Evolutionary conservation across 2,888 invertebrate genomes (phyloP), one percentile per base, ranked within the genome.

Genomic region (Euspilapteryx auroguttella): DNA sequence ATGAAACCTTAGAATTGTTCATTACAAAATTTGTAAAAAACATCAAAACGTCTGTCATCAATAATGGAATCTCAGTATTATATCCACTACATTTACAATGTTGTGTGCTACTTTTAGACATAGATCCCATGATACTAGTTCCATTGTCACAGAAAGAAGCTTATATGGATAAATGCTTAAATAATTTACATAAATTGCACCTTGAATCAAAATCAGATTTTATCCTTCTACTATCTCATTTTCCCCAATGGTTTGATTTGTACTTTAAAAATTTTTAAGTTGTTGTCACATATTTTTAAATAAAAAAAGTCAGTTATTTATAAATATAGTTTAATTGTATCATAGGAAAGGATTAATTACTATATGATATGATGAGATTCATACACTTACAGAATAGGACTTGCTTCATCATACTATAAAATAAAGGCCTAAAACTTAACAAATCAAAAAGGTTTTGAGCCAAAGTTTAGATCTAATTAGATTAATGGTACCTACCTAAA

Each of bases 141-240:
- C 42, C 52, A 3, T 13, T 12, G 2, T 20, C 30, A 4, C 23
- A 49, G 15, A 40, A 36, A 35, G 27, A 38, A 10, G 23, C 27
- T 7, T 69, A 61, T 42, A 33, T 50, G 4, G 21, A 44, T 25
- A 36, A 40, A 10, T 40, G 52, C 12, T 2, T 53, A 3, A 36
- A 40, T 14, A 42, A 53, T 34, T 42, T 75, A 15, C 42, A 42
- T 1, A 32, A 35, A 7, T 25, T 69, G 11, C 42, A 52, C 32
- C 25, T 32, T n/a, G 27, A 45, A 20, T 52, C 46, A 9, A 47
- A 55, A 35, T 47, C 41, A 47, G 57, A 68, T 34, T 44, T 69
- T 10, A 49, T 64, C 14, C 42, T 73, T 49, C 34, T 73, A 14
- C 32, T 75, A 11, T 55, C 62, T n/a, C 73, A 75, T 41, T 73